These are phyloP conservation scores for Ptychadena robeensis DNA, from an alignment of 2,797 vertebrate species.

Conservation along the genomic window DNA sequence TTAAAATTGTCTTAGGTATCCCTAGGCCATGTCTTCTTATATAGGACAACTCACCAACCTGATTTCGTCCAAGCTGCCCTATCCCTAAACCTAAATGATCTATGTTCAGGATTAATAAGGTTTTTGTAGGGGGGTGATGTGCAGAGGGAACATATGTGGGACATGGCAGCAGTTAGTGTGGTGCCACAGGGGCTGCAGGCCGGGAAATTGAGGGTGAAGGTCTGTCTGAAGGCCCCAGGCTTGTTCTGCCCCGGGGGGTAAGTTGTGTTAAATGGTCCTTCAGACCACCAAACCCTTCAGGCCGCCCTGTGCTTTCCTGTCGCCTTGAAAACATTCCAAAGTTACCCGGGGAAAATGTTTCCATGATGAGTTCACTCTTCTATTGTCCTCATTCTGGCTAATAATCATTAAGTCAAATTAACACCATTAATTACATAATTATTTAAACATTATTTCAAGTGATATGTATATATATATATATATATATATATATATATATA, in stretches of 20 bases:
- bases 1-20: no score
- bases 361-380: not conserved
- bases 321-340: not conserved
- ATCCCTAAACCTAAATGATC: not conserved
- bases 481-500: no score
- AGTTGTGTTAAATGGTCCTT: constrained; percentile 67
- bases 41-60: not conserved
- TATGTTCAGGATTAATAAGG: not conserved
- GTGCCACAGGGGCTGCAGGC: constrained; percentile 67
- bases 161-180: constrained; percentile 58
- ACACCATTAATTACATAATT: not conserved
- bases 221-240: constrained; percentile 68
- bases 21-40: no score
- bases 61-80: not conserved
- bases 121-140: not conserved
- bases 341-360: not conserved
- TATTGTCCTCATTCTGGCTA: no score
- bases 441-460: no score
- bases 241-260: constrained; percentile 73
- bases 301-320: not conserved
- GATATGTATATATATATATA: not conserved
- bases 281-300: constrained; percentile 62
- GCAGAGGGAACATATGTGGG: constrained; percentile 49
- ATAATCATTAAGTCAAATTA: not conserved
- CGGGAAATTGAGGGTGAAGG: constrained; percentile 66